Conservation (phyloP, 2,888 invertebrate species). For the Selenia dentaria region DNA sequence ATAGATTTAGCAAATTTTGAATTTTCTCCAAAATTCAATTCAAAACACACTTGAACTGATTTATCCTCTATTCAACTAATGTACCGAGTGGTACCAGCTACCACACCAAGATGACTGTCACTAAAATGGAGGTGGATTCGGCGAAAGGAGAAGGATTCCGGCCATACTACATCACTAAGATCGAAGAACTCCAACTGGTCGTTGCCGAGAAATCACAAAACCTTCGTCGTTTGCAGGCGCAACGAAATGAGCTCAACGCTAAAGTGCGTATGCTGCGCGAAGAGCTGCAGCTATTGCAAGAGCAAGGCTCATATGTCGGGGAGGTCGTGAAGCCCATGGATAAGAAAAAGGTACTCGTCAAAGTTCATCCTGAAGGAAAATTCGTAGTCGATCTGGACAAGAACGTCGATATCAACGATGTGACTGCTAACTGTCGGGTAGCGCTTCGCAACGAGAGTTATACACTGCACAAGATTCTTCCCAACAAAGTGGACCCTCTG, state of each 20-base stretch:
- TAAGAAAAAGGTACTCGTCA: slow-evolving; percentile 99
- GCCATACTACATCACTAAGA: slow-evolving; percentile 98
- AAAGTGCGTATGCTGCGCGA: slow-evolving; percentile 99
- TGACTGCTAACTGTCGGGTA: slow-evolving; percentile 98
- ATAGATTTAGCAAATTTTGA: background rate
- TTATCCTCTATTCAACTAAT: too few species aligned
- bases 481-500: slow-evolving; percentile 99
- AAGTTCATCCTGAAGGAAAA: slow-evolving; percentile 99
- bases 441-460: slow-evolving; percentile 99
- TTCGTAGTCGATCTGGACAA: slow-evolving; percentile 99
- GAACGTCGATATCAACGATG: slow-evolving; percentile 98
- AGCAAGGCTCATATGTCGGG: slow-evolving; percentile 99
- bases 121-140: slow-evolving; percentile 90
- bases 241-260: slow-evolving; percentile 99
- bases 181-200: slow-evolving; percentile 97
- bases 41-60: too few species aligned
- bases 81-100: too few species aligned
- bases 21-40: too few species aligned
- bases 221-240: slow-evolving; percentile 97
- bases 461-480: slow-evolving; percentile 98
- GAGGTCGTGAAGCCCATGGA: slow-evolving; percentile 99
- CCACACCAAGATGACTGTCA: slow-evolving; percentile 64
- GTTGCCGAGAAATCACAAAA: slow-evolving; percentile 99
- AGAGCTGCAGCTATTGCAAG: slow-evolving; percentile 97
- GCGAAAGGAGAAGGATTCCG: slow-evolving; percentile 94